A percentile compares a stretch with the other conserved stretches of the same genome.
These are phyloP conservation scores for Cerastis rubricosa DNA, from an alignment of 2,888 invertebrate species.

Conservation along the genomic window DNA sequence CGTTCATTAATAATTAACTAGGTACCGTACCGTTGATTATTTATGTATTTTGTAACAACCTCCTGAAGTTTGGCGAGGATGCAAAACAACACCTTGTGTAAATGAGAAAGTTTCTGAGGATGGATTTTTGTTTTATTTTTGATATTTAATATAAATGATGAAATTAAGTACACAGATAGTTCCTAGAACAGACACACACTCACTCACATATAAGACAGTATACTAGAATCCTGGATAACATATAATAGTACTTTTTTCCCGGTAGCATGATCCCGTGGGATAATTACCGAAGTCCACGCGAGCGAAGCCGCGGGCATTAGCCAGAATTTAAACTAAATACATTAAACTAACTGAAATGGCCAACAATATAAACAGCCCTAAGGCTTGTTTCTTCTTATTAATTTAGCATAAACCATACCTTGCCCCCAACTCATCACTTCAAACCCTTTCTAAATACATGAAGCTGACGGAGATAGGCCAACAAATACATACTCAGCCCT, in stretches of 20 bases:
- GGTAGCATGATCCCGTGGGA: not conserved
- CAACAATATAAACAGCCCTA: not conserved
- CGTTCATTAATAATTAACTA: too few species aligned
- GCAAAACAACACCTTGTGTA: too few species aligned
- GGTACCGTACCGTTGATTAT: too few species aligned
- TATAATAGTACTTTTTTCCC: too few species aligned
- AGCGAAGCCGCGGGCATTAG: not conserved
- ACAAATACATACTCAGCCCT: not conserved
- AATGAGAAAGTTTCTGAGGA: not conserved
- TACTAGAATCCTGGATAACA: too few species aligned
- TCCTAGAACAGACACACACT: too few species aligned
- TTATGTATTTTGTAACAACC: too few species aligned
- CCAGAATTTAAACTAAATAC: not conserved
- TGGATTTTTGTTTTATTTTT: not conserved
- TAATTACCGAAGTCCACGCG: not conserved
- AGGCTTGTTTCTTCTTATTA: not conserved
- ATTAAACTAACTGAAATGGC: not conserved
- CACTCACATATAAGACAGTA: too few species aligned
- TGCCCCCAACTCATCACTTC: not conserved
- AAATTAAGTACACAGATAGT: not conserved
- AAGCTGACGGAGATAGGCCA: not conserved
- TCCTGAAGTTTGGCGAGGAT: too few species aligned
- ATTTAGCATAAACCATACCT: constrained; percentile 1
- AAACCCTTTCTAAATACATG: not conserved
- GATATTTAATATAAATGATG: too few species aligned